Conservation (phyloP, 2,888 invertebrate genomes). For the Ennomos erosarius region DNA sequence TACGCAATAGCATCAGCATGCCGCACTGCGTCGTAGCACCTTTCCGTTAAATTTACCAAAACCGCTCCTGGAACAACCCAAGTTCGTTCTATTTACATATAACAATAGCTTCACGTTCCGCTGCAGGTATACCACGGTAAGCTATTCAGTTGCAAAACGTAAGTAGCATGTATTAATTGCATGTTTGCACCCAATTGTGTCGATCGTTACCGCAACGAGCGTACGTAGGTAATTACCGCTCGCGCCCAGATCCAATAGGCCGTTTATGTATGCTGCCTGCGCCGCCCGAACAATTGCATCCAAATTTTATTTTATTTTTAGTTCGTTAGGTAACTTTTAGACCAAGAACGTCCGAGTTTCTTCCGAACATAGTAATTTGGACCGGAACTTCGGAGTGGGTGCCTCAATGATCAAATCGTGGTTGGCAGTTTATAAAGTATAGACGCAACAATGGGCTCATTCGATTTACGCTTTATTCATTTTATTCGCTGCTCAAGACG, state of each 20-base stretch:
- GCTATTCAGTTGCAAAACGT: conserved; percentile 27
- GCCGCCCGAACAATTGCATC: conserved; percentile 49
- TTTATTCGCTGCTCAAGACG: conserved; percentile 53
- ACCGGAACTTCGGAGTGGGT: conserved; percentile 61
- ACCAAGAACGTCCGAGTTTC: conserved; percentile 54
- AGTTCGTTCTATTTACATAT: conserved; percentile 61
- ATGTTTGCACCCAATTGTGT: conserved; percentile 40
- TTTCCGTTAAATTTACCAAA: conserved; percentile 72
- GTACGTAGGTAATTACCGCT: conserved; percentile 41
- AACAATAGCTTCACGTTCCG: conserved; percentile 50
- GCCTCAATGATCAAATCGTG: conserved; percentile 63
- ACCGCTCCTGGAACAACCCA: conserved; percentile 65
- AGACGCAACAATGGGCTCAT: conserved; percentile 64
- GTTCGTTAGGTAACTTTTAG: conserved; percentile 59
- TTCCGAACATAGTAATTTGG: conserved; percentile 66
- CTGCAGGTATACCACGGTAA: conserved; percentile 52
- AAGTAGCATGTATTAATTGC: conserved; percentile 45
- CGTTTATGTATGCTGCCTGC: conserved; percentile 46
- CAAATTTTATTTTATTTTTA: conserved; percentile 60
- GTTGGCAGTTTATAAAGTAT: conserved; percentile 64
- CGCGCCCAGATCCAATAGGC: conserved; percentile 36
- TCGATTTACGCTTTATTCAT: conserved; percentile 66
- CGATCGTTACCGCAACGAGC: conserved; percentile 37
- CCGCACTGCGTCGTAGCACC: conserved; percentile 71
- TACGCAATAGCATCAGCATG: conserved; percentile 49